Base-by-base conservation (phyloP, 2,888 invertebrate species). In the Ischnus inquisitorius region DNA sequence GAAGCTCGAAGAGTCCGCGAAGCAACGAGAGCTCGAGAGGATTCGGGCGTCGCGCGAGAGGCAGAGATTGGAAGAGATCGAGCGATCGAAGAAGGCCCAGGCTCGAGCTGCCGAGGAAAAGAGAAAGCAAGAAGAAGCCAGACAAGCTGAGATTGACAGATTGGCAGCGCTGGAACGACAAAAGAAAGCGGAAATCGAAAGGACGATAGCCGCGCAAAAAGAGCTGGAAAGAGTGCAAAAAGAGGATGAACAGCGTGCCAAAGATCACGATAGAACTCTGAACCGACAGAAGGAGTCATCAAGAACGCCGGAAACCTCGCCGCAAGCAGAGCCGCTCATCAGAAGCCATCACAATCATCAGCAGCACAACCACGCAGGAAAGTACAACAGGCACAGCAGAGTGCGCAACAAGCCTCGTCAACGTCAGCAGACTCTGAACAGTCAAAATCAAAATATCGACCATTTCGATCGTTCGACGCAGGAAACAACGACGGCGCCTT, bases 1-100 rank as follows among this genome's bases (percentile, higher is more conserved):
- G 14, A 89, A 86, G 19, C 82, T 92, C 0, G 92, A 93, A 43
- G 93, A 93, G 69, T 78, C 87, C 2, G 90, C 92, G 0, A 91
- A 89, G 57, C 91, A 91, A 48, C 87, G 90, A 1, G 93, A 93
- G 68, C 83, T 93, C 4, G 90, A 92, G 34, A 90, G 91, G 39
- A 86, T 92, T 3, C 89, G 91, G 0, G 91, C 91, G 41, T 64
- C 88, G 0, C 88, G 91, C 3, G 92, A 92, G 77, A 91, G 91
- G 46, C 91, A 92, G n/a, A 85, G 90, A 8, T 68, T 87, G 3
- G 92, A 90, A n/a, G 90, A 92, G 39, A 68, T 89, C 1, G 91
- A 92, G 3, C 88, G 90, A 28, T 86, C 88, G 28, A 89, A 89
- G 60, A 82, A 89, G 12, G 87, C 89, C 0, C 91, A 89, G 19